Evolutionary conservation across 2,113 vertebrate species (phyloP), one percentile per base, ranked within the genome.

Genomic region (Nestor notabilis): DNA sequence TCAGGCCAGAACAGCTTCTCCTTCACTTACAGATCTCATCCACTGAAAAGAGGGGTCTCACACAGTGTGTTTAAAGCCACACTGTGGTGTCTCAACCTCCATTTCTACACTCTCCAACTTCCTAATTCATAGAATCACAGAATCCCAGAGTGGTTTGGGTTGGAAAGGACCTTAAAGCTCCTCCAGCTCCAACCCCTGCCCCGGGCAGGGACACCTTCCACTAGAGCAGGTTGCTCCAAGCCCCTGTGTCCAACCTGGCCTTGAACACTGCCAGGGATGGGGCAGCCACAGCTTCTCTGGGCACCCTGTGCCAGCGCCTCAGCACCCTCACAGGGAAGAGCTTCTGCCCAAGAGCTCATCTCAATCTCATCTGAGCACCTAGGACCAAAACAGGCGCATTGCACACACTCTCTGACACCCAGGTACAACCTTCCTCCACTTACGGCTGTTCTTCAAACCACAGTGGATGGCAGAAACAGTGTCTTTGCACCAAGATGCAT

Each of bases 381-480:
- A 33, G 21, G 58, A 31, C 63, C 27, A 47, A 27, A 84, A 10
- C 19, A 28, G 16, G 21, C 24, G 13, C 0, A 0, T 7, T 9
- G 4, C 41, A 23, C 0, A 0, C 1, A 1, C 27, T 15, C 39
- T 43, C 23, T 41, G 43, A 6, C 4, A 46, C 1, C 33, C 53
- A 53, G 24, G 9, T 29, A 27, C 35, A 46, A 24, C n/a, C 41
- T 50, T 14, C 12, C 33, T 27, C 35, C 25, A 10, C 50, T 55
- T 53, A 29, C 49, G 3, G 0, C 4, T 20, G 20, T 14, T 61
- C 77, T 66, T 72, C 76, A 65, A 60, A 16, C 39, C 70, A 17
- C 1, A 0, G 33, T 2, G 39, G 24, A 7, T 0, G 0, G 17
- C 66, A 82, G 74, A n/a, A 88, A 43, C 31, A 23, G 21, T 6